phyloP scores from a whole-genome alignment of 2,113 vertebrate genomes.

The Scomber colias region DNA sequence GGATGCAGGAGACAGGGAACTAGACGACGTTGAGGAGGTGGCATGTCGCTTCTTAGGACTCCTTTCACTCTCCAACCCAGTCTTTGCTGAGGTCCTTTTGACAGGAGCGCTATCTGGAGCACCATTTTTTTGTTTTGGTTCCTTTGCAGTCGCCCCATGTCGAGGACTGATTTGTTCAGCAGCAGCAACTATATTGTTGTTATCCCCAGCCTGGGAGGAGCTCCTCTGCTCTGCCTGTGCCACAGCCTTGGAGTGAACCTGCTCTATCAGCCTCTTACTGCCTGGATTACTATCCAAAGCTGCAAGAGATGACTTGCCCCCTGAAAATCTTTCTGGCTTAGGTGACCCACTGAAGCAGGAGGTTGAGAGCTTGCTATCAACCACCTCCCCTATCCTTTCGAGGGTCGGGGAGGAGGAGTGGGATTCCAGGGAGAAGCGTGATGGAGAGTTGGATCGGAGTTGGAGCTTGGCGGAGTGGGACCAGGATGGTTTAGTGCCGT shows the following conservation, averaged over 20 bases:
- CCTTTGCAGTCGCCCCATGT: constrained; percentile 88
- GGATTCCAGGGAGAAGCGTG: constrained; percentile 94
- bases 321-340: constrained; percentile 83
- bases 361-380: constrained; percentile 88
- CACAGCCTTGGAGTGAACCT: constrained; percentile 80
- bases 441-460: constrained; percentile 93
- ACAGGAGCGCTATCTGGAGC: constrained; percentile 67
- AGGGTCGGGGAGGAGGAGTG: constrained; percentile 91
- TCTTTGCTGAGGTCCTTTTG: constrained; percentile 85
- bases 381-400: constrained; percentile 94
- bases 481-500: constrained; percentile 92
- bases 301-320: constrained; percentile 87
- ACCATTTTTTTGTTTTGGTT: constrained; percentile 84
- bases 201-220: constrained; percentile 85
- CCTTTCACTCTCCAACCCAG: constrained; percentile 84
- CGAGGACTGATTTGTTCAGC: constrained; percentile 88
- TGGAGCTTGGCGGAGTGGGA: constrained; percentile 94
- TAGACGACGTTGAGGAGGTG: constrained; percentile 86
- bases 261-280: constrained; percentile 83
- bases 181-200: constrained; percentile 89
- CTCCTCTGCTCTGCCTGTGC: constrained; percentile 81
- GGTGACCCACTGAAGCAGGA: constrained; percentile 88
- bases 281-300: constrained; percentile 88
- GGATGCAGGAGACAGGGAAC: constrained; percentile 80
- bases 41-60: constrained; percentile 87